Base-by-base conservation (phyloP, 2,113 vertebrate genomes). In the Brachirus orientalis region DNA sequence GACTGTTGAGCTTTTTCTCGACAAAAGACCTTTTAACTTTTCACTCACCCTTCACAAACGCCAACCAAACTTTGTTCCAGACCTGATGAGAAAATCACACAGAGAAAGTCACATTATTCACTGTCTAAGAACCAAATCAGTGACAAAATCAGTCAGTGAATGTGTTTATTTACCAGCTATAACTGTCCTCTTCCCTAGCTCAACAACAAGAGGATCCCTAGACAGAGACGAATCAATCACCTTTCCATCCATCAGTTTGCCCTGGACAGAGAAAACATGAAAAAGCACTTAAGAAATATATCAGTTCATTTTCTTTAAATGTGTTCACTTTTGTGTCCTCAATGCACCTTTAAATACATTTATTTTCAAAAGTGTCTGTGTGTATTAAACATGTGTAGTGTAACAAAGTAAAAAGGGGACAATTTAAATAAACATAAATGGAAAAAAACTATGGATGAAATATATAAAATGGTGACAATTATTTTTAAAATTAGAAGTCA, bases 101-200 rank as follows among this genome's bases (percentile, higher is more conserved):
- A 69, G 20, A 72, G 12, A 61, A 28, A 61, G 17, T 72, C 10
- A 82, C 28, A 28, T 28, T 6, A 28, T 28, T 28, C 28, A 28
- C 28, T 4, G 28, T 28, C 28, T 28, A 28, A 28, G 28, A 28
- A 28, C 3, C 37, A 10, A 38, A 70, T 40, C 28, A 4, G 13
- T 41, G 35, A 35, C 8, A 37, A n/a, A n/a, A 48, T 53, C 22
- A 41, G 17, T 47, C 14, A 44, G 14, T 40, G 53, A 66, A 38
- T 14, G 50, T 60, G 36, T 51, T 22, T 3, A 57, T 51, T 77
- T 77, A 98, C 97, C 97, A 1, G 95, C 84, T 50, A 98, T 98
- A 55, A 98, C 96, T 14, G 96, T 95, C 77, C 91, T 96, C 86
- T 97, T 98, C 51, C 97, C 97, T 84, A 99, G 91, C 88, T 97